A percentile compares a stretch with the other conserved stretches of the same genome.
phyloP scores from a whole-genome alignment of 2,888 invertebrate species.

The Congeria kusceri region DNA sequence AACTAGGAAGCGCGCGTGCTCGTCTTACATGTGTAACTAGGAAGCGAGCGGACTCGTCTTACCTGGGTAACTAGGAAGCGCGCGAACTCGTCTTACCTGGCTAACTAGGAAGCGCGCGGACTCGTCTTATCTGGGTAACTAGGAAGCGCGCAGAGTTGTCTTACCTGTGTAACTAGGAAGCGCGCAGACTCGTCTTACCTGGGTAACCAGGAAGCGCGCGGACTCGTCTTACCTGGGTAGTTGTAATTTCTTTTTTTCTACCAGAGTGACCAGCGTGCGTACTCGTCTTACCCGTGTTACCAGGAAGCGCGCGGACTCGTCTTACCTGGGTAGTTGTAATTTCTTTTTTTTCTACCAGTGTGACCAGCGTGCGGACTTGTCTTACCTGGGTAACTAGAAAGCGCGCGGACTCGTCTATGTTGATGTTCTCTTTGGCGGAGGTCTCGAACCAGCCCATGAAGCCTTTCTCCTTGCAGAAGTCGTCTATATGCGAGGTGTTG shows the following conservation, averaged over 20 bases:
- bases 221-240: too few relatives aligned
- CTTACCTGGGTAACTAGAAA: conserved; percentile 95
- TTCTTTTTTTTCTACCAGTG: not conserved
- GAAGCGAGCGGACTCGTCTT: conserved; percentile 34
- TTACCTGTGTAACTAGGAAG: too few relatives aligned
- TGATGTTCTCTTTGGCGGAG: conserved; percentile 88
- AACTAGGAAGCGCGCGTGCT: too few relatives aligned
- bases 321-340: too few relatives aligned
- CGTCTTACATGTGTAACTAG: too few relatives aligned
- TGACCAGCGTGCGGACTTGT: not conserved
- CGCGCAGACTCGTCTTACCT: conserved; percentile 3
- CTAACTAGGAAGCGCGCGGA: too few relatives aligned
- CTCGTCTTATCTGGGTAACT: too few relatives aligned
- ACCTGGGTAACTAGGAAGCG: conserved; percentile 96
- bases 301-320: too few relatives aligned
- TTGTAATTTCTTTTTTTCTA: not conserved
- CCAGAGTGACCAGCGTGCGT: not conserved
- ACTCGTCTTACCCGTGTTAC: too few relatives aligned
- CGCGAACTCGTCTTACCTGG: conserved; percentile 98
- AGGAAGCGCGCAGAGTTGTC: too few relatives aligned
- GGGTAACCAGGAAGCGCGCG: too few relatives aligned
- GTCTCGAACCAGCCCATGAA: conserved; percentile 88
- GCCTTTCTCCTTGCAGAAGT: conserved; percentile 87
- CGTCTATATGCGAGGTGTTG: conserved; percentile 87
- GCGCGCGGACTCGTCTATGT: conserved; percentile 97